phyloP scores from a whole-genome alignment of 1,140 invertebrate genomes.

The Solenopsis invicta region DNA sequence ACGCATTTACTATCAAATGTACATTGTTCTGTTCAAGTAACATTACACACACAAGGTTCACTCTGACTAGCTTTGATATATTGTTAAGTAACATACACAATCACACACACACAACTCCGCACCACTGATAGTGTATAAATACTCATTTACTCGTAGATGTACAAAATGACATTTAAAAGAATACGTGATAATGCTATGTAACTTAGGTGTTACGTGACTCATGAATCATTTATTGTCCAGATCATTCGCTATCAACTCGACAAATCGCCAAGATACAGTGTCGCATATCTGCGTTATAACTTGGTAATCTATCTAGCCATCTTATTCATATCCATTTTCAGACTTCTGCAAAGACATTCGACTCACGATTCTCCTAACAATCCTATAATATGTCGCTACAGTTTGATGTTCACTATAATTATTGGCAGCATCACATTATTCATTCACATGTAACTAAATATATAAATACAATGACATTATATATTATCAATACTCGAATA shows the following conservation, averaged over 20 bases:
- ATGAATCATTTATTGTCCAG: slow-evolving; percentile 74
- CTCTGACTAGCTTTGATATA: slow-evolving; percentile 69
- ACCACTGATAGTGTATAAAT: slow-evolving; percentile 48
- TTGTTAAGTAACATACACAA: slow-evolving; percentile 65
- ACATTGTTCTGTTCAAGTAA: slow-evolving; percentile 40
- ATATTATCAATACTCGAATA: slow-evolving; percentile 22
- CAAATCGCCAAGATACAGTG: slow-evolving; percentile 67
- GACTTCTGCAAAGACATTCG: slow-evolving; percentile 44
- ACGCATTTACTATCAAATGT: slow-evolving; percentile 47
- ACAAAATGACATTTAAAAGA: slow-evolving; percentile 74
- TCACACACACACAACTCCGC: slow-evolving; percentile 53
- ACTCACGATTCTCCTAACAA: slow-evolving; percentile 22
- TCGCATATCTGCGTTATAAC: slow-evolving; percentile 4
- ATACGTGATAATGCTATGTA: slow-evolving; percentile 67
- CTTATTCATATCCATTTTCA: slow-evolving; percentile 61
- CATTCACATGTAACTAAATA: slow-evolving; percentile 56
- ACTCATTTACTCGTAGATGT: slow-evolving; percentile 66
- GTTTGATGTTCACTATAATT: slow-evolving; percentile 48
- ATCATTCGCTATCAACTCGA: slow-evolving; percentile 64
- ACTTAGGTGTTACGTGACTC: slow-evolving; percentile 71
- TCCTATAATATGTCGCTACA: slow-evolving; percentile 57
- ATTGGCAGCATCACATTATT: slow-evolving; percentile 62
- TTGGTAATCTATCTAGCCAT: slow-evolving; percentile 63
- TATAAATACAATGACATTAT: slow-evolving; percentile 44
- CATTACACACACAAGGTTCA: slow-evolving; percentile 60